A percentile compares a stretch with the other conserved stretches of the same genome.
phyloP scores from a whole-genome alignment of 2,888 invertebrate genomes.

The Urechis unicinctus region DNA sequence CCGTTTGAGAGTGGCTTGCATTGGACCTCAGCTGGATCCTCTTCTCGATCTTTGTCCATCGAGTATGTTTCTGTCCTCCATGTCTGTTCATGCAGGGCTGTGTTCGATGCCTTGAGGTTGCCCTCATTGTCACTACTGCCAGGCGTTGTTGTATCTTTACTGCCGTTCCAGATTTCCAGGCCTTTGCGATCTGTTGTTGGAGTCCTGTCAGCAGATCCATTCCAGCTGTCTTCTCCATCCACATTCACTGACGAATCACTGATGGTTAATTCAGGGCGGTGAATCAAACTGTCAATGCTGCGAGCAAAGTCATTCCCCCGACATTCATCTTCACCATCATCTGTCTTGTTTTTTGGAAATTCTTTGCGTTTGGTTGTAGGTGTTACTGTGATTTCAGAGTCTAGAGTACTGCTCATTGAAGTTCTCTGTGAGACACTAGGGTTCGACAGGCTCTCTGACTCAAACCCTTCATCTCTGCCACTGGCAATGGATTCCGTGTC shows the following conservation, averaged over 20 bases:
- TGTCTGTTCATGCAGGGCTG: too few relatives aligned
- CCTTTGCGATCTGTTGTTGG: background rate
- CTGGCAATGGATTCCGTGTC: too few relatives aligned
- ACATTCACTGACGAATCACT: constrained; percentile 2
- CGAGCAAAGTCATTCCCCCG: constrained; percentile 8
- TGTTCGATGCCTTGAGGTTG: background rate
- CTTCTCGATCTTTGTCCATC: too few relatives aligned
- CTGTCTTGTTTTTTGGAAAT: background rate
- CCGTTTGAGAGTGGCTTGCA: too few relatives aligned
- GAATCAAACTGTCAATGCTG: constrained; percentile 20
- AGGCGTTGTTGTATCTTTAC: background rate
- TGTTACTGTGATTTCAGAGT: constrained; percentile 29
- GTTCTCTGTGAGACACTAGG: constrained; percentile 41
- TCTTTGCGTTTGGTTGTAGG: constrained; percentile 1
- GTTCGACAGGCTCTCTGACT: constrained; percentile 39
- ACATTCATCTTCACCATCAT: background rate
- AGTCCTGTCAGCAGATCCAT: background rate
- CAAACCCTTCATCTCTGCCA: constrained; percentile 43
- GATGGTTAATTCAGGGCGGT: constrained; percentile 8
- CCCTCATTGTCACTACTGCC: background rate
- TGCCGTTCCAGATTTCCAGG: background rate
- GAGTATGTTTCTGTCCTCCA: too few relatives aligned
- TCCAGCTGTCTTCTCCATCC: constrained; percentile 6
- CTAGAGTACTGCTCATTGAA: constrained; percentile 43
- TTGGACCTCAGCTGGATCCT: too few relatives aligned